Evolutionary conservation across 2,797 vertebrate species (phyloP).

Genomic region (Sebastes matsubarae): DNA sequence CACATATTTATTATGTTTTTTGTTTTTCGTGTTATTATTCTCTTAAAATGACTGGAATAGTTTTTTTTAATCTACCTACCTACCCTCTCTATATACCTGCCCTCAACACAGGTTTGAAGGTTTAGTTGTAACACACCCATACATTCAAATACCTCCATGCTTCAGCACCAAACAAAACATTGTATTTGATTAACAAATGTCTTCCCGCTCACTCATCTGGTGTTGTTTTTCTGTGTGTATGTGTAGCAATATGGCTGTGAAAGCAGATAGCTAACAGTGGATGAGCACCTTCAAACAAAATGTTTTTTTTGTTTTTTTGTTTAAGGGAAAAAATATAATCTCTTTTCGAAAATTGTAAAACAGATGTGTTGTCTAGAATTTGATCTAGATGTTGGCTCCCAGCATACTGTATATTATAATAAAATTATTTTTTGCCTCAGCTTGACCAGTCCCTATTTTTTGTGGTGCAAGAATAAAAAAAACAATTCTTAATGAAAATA

Average conservation of each 20-base stretch:
- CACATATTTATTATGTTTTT: not conserved
- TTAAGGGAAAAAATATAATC: too few species aligned
- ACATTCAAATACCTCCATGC: not conserved
- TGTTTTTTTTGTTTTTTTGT: not conserved
- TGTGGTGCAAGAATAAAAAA: too few species aligned
- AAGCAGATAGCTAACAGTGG: not conserved
- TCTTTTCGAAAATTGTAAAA: too few species aligned
- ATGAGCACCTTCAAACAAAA: too few species aligned
- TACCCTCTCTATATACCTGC: not conserved
- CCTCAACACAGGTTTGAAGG: not conserved
- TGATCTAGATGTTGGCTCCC: too few species aligned
- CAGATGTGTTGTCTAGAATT: too few species aligned
- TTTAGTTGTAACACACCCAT: not conserved
- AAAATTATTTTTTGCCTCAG: too few species aligned
- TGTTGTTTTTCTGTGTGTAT: not conserved
- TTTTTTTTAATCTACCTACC: not conserved
- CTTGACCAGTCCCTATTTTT: too few species aligned
- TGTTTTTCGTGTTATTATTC: not conserved
- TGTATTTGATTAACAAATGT: not conserved
- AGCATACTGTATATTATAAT: too few species aligned
- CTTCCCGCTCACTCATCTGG: not conserved
- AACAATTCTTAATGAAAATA: too few species aligned
- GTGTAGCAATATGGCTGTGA: not conserved
- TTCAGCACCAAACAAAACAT: not conserved
- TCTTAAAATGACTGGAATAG: not conserved